phyloP scores from a whole-genome alignment of 1,140 invertebrate species.

The Telenomus remus region DNA sequence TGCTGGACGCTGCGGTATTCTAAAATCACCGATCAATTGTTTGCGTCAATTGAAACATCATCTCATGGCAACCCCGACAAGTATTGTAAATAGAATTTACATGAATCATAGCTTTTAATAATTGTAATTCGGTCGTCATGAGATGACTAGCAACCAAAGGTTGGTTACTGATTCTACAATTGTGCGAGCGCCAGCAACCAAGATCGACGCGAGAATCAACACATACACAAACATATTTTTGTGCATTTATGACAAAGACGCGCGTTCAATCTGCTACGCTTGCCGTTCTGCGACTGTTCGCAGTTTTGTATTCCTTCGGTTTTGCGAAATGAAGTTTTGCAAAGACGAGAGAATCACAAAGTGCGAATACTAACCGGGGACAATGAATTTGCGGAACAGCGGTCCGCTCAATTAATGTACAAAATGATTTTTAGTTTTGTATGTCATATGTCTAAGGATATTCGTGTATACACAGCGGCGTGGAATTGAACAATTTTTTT shows the following conservation, averaged over 20 bases:
- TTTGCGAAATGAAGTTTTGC: background rate
- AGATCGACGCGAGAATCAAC: background rate
- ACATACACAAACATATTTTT: background rate
- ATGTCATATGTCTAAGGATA: conserved; percentile 54
- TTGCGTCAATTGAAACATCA: conserved; percentile 4
- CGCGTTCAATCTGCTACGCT: conserved; percentile 3
- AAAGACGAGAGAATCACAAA: too few relatives aligned
- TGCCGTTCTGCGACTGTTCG: background rate
- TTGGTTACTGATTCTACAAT: background rate
- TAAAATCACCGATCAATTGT: conserved; percentile 3
- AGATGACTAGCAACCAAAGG: conserved; percentile 8
- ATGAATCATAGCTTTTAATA: conserved; percentile 29
- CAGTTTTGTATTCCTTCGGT: background rate
- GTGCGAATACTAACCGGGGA: background rate
- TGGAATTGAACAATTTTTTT: background rate
- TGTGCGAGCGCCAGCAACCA: background rate
- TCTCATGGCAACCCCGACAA: conserved; percentile 12
- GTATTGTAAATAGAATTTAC: conserved; percentile 40
- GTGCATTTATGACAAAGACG: conserved; percentile 18
- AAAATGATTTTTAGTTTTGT: conserved; percentile 66
- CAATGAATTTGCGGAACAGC: background rate
- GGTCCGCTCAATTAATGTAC: conserved; percentile 62
- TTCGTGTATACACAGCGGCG: conserved; percentile 14
- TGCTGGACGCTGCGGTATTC: conserved; percentile 1
- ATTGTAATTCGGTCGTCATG: conserved; percentile 11